phyloP scores from a whole-genome alignment of 2,797 vertebrate genomes.

The Bryconaethiops microstoma region DNA sequence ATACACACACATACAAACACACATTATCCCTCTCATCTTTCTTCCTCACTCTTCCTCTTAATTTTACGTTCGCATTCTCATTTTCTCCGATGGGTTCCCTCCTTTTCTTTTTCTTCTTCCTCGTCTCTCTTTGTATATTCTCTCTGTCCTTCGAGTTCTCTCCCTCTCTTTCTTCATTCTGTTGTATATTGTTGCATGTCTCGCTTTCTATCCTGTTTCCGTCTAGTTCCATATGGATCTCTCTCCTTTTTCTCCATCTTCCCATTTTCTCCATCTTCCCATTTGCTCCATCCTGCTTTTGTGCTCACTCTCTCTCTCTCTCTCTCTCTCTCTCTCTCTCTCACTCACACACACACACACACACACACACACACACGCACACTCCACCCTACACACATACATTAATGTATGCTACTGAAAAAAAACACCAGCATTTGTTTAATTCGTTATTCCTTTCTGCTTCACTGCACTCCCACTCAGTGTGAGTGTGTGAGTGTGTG shows the following conservation, averaged over 20 bases:
- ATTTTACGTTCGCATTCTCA: no score
- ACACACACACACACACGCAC: no score
- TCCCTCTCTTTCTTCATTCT: no score
- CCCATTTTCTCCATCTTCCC: neutral
- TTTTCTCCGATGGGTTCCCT: neutral
- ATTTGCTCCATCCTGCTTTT: neutral
- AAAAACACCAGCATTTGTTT: neutral
- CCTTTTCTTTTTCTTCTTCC: no score
- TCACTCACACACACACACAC: neutral
- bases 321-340: neutral
- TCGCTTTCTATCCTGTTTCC: neutral
- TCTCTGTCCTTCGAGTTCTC: no score
- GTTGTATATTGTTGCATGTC: neutral
- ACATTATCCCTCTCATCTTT: no score
- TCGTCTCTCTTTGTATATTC: no score
- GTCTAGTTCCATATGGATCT: neutral
- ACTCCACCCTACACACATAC: neutral
- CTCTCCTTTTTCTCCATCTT: neutral
- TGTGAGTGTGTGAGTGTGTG: slow-evolving; percentile 7
- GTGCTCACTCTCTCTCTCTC: neutral
- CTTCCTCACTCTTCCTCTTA: neutral
- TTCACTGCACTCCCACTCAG: neutral
- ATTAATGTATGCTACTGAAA: neutral
- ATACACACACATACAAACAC: neutral
- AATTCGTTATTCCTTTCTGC: neutral